Percentiles rank a stretch among this genome's conserved stretches.
These are phyloP conservation scores for Microplitis deprimator DNA, from an alignment of 2,888 invertebrate genomes.

Conservation along the genomic window DNA sequence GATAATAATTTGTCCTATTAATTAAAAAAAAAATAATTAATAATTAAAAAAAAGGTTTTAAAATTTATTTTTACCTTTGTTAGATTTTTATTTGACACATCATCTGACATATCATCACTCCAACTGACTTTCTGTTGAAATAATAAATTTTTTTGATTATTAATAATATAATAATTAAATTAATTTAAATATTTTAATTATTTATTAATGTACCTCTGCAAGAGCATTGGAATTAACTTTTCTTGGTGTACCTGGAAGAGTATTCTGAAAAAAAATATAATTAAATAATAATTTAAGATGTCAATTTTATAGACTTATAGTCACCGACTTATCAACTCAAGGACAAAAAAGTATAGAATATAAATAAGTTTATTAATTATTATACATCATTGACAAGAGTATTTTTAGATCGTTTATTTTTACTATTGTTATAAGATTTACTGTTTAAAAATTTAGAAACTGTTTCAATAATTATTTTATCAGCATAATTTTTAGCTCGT, in stretches of 20 bases:
- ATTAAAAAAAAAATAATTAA: constrained; percentile 2
- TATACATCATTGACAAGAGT: constrained; percentile 27
- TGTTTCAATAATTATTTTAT: constrained; percentile 50
- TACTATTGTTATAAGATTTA: background rate
- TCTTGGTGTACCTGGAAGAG: constrained; percentile 34
- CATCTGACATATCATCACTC: constrained; percentile 21
- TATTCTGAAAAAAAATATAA: constrained; percentile 35
- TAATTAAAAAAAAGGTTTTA: background rate
- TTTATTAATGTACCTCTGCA: constrained; percentile 1
- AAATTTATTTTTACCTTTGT: background rate
- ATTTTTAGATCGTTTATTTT: constrained; percentile 47
- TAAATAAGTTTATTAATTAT: constrained; percentile 20
- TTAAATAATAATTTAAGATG: constrained; percentile 6
- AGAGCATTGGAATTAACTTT: constrained; percentile 28
- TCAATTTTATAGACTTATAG: background rate
- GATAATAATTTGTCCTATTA: constrained; percentile 40
- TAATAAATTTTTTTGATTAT: background rate
- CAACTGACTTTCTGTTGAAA: constrained; percentile 21
- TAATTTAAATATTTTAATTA: background rate
- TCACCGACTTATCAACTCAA: background rate
- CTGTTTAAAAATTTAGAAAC: constrained; percentile 38
- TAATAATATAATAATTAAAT: background rate
- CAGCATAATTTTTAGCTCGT: constrained; percentile 47
- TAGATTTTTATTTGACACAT: background rate
- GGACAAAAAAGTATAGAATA: background rate